These are phyloP conservation scores for Lipophrys pholis DNA, from an alignment of 2,113 vertebrate genomes.

Conservation along the genomic window DNA sequence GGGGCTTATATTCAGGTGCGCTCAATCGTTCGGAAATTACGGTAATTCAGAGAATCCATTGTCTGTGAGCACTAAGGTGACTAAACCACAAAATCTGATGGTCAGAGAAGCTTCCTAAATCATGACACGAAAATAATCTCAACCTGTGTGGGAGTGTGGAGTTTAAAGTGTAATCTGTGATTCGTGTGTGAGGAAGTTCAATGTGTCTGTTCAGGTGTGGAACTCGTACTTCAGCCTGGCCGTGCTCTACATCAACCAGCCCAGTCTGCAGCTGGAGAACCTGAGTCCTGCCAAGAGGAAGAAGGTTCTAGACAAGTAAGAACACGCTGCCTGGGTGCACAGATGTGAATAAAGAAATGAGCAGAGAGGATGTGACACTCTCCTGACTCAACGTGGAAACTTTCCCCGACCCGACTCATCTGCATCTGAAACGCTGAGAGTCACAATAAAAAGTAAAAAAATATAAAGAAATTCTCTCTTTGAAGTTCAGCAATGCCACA, in stretches of 20 bases:
- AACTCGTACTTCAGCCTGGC: constrained; percentile 98
- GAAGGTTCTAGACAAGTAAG: constrained; percentile 97
- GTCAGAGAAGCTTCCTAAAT: no score
- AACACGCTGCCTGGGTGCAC: constrained; percentile 6
- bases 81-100: no score
- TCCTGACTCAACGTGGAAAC: background rate
- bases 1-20: no score
- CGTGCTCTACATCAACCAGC: constrained; percentile 98
- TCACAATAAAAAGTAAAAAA: constrained; percentile 19
- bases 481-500: constrained; percentile 5
- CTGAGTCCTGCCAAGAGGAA: constrained; percentile 92
- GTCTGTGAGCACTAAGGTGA: no score
- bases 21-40: no score
- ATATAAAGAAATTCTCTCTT: background rate
- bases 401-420: background rate
- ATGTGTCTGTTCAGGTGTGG: constrained; percentile 93
- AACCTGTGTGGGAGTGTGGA: no score
- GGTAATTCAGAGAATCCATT: no score
- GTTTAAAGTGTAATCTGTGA: no score
- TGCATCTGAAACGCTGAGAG: constrained; percentile 17
- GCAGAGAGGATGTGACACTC: background rate
- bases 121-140: no score
- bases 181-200: background rate
- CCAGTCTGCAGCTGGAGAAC: constrained; percentile 94
- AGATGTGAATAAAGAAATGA: background rate